Percentiles rank a stretch among this genome's conserved stretches.
phyloP scores from a whole-genome alignment of 2,797 vertebrate species.

The Propithecus deckenii region DNA sequence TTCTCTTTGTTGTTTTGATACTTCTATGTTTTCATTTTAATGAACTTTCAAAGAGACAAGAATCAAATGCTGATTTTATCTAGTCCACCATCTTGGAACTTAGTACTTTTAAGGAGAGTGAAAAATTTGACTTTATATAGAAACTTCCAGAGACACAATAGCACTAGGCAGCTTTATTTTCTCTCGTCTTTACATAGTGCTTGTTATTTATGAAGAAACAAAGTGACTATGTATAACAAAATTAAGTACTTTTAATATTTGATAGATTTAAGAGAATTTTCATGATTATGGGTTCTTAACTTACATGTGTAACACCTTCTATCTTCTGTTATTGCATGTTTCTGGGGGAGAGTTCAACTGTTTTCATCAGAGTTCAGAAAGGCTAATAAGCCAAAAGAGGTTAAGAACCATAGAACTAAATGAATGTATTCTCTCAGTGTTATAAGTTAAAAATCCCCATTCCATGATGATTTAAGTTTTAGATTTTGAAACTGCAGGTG shows the following conservation, averaged over 20 bases:
- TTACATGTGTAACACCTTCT: neutral
- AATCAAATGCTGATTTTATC: neutral
- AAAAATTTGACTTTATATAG: neutral
- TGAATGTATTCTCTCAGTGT: constrained; percentile 28
- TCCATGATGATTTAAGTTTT: constrained; percentile 4
- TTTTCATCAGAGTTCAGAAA: neutral
- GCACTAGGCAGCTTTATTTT: neutral
- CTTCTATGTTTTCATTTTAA: constrained; percentile 18
- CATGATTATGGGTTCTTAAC: neutral
- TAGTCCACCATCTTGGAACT: neutral
- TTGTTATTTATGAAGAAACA: neutral
- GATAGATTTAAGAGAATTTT: neutral
- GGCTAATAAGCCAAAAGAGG: neutral
- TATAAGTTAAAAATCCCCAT: constrained; percentile 11
- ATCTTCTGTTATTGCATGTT: constrained; percentile 14
- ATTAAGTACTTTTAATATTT: constrained; percentile 11
- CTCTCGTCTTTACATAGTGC: neutral
- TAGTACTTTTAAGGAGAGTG: constrained; percentile 11
- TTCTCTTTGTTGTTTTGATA: neutral
- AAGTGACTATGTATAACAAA: neutral
- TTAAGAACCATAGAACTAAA: neutral
- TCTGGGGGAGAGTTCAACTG: neutral
- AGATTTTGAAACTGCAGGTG: neutral
- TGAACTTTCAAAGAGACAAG: neutral
- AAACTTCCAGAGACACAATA: constrained; percentile 1